Evolutionary conservation across 2,888 invertebrate genomes (phyloP), one percentile per base, ranked within the genome.

Genomic region (Pseudococcus viburni): DNA sequence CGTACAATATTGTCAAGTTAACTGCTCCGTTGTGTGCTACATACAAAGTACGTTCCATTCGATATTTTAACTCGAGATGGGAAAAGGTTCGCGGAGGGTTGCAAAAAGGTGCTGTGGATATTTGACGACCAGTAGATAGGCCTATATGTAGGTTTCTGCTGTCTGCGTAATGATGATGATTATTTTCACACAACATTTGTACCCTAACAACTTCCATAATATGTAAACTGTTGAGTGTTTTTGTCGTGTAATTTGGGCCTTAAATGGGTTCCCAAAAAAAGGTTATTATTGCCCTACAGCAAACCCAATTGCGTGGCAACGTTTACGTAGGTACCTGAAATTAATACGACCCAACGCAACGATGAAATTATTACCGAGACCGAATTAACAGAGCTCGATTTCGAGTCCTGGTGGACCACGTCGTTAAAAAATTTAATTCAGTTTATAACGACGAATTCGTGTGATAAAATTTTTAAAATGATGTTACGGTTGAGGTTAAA

Each of bases 161-260:
- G n/a, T 64, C 42, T 42, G 42, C 42, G 8, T 64, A 64, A 64
- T 22, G 64, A 15, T 22, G 22, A 64, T 19, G 68, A 68, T 68
- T 68, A 68, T 68, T 68, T 68, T 68, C 68, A 68, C 68, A 68
- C 68, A 26, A 68, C 68, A 68, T 68, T 68, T 68, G 55, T n/a
- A 55, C n/a, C n/a, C 9, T 55, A 68, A 68, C 68, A 68, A 68
- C 68, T 4, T 15, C 12, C 9, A 26, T 68, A 68, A 68, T 26
- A 68, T 68, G 11, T 68, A 8, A 12, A 68, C 26, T 12, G 7
- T 68, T 26, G 9, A 0, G 22, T 11, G 7, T 68, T 26, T 22
- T 11, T 26, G 68, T 55, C 11, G 6, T 6, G 19, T 19, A 64
- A 64, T 64, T 64, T 6, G n/a, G 9, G 48, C 11, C 48, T 2